These are phyloP conservation scores for Drosophila azteca DNA, from an alignment of 1,140 invertebrate species.

Conservation along the genomic window DNA sequence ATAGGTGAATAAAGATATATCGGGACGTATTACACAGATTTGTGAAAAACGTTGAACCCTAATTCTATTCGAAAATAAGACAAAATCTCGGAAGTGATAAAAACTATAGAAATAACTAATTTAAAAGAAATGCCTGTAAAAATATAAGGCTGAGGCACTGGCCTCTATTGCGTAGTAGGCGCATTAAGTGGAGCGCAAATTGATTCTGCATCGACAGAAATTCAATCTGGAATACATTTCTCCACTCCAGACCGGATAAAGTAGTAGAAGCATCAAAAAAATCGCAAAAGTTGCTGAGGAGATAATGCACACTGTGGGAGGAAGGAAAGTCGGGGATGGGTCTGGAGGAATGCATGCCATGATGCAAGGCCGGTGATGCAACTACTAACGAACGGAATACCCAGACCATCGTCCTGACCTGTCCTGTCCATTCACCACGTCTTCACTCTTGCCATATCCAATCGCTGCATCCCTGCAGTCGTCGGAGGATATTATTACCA, in stretches of 20 bases:
- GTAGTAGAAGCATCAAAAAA: conserved; percentile 19
- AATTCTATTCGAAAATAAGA: too few relatives aligned
- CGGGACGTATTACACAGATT: neutral
- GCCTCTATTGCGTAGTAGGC: too few relatives aligned
- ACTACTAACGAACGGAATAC: conserved; percentile 48
- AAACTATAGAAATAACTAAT: too few relatives aligned
- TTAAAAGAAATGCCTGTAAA: too few relatives aligned
- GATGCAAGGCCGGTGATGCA: conserved; percentile 52
- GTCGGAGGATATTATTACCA: conserved; percentile 63
- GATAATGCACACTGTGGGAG: neutral
- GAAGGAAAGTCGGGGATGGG: conserved; percentile 1
- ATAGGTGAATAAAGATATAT: conserved; percentile 12
- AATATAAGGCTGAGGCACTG: neutral
- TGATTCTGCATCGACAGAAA: neutral
- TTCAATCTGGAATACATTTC: conserved; percentile 5
- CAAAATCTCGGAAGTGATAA: too few relatives aligned
- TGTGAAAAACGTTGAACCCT: too few relatives aligned
- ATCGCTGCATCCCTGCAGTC: neutral
- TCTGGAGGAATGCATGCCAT: neutral
- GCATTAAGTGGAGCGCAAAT: neutral
- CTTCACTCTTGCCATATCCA: neutral
- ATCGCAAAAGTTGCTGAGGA: conserved; percentile 11
- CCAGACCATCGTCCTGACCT: neutral
- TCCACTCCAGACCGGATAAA: too few relatives aligned
- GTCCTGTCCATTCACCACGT: conserved; percentile 8